Percentiles rank a stretch among this genome's conserved stretches.
Evolutionary conservation across 2,113 vertebrate genomes (phyloP).

Genomic region (Mesembrinibis cayennensis): DNA sequence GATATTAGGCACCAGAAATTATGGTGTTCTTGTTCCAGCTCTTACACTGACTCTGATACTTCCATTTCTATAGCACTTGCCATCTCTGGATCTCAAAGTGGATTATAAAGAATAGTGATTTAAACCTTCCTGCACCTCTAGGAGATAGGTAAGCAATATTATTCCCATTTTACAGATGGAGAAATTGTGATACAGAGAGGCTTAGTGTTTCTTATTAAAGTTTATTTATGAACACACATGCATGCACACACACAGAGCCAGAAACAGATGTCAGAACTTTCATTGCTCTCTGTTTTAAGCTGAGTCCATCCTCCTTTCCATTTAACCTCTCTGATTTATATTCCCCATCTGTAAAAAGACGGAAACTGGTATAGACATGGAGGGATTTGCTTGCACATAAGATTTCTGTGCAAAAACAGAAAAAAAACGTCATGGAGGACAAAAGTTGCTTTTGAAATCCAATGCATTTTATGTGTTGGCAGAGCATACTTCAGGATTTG

Average conservation of each 20-base stretch:
- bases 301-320: conserved; percentile 57
- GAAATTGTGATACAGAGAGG: conserved; percentile 71
- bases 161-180: conserved; percentile 73
- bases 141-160: conserved; percentile 70
- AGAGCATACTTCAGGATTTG: background rate
- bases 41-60: conserved; percentile 69
- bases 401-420: background rate
- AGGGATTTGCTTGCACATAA: background rate
- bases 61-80: conserved; percentile 71
- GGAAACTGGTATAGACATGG: background rate
- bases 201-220: conserved; percentile 25
- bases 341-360: conserved; percentile 72
- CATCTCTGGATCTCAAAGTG: conserved; percentile 74
- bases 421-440: background rate
- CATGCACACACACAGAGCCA: background rate
- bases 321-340: conserved; percentile 71
- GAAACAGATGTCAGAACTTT: conserved; percentile 22
- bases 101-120: conserved; percentile 74
- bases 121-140: conserved; percentile 71
- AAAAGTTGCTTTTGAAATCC: background rate
- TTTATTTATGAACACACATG: background rate
- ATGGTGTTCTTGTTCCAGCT: conserved; percentile 56
- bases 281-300: conserved; percentile 10
- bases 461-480: background rate
- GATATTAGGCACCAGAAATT: conserved; percentile 54